These are phyloP conservation scores for Dromaius novaehollandiae DNA, from an alignment of 2,113 vertebrate genomes.

Conservation along the genomic window DNA sequence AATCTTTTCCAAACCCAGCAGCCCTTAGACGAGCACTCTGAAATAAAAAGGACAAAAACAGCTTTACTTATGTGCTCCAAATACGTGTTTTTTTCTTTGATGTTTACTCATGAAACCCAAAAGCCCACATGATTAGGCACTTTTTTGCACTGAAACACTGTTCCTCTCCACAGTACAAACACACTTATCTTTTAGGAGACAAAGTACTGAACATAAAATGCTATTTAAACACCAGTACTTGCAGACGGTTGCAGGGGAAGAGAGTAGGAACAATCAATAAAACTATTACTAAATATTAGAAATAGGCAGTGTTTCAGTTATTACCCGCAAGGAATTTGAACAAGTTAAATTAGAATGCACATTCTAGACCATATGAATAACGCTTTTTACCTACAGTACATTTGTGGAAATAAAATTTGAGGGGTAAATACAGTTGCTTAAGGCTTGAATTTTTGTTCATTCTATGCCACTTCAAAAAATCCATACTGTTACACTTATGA, in stretches of 20 bases:
- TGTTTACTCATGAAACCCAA: not conserved
- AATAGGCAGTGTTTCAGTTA: not conserved
- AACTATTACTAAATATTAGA: not conserved
- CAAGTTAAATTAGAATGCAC: not conserved
- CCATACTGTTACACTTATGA: fast-evolving
- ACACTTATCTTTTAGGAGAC: not conserved
- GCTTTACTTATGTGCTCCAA: not conserved
- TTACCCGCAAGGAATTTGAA: not conserved
- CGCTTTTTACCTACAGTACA: not conserved
- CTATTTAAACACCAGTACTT: not conserved
- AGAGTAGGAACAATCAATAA: not conserved
- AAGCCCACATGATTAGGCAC: not conserved
- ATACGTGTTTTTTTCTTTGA: not conserved
- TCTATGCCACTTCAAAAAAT: not conserved
- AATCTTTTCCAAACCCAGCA: slow-evolving; percentile 96
- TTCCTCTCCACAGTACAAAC: not conserved
- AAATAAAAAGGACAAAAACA: slow-evolving; percentile 43
- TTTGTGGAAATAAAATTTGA: not conserved
- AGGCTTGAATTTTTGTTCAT: not conserved
- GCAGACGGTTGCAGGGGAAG: not conserved
- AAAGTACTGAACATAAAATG: not conserved
- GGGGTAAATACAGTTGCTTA: not conserved
- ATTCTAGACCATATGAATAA: not conserved
- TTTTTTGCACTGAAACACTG: not conserved
- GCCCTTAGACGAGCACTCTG: slow-evolving; percentile 95